These are phyloP conservation scores for Chinchilla lanigera DNA, from an alignment of 2,113 vertebrate species.

Conservation along the genomic window DNA sequence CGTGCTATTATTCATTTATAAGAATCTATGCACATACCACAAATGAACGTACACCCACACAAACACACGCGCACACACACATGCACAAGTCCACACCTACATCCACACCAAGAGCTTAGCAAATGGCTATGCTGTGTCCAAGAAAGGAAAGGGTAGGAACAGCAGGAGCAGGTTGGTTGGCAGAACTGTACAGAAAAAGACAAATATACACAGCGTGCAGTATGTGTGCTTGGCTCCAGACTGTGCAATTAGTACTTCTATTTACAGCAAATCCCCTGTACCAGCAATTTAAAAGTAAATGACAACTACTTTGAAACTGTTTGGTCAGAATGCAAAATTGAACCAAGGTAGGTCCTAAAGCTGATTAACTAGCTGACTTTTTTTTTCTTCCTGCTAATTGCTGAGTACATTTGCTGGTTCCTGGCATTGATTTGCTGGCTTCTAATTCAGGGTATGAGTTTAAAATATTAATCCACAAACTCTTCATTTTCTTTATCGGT, in stretches of 20 bases:
- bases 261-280: conserved; percentile 75
- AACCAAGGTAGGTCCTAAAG: conserved; percentile 60
- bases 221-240: conserved; percentile 68
- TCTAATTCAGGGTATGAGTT: conserved; percentile 75
- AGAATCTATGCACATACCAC: neutral
- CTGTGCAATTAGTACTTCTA: conserved; percentile 78
- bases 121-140: conserved; percentile 42
- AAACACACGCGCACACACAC: neutral
- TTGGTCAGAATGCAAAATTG: conserved; percentile 74
- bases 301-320: conserved; percentile 74
- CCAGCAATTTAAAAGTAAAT: conserved; percentile 73
- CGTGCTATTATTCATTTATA: conserved; percentile 13
- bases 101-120: conserved; percentile 22
- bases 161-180: conserved; percentile 72
- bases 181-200: conserved; percentile 66
- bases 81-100: neutral
- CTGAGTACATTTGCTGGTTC: conserved; percentile 67
- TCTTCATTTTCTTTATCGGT: conserved; percentile 77
- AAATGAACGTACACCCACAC: neutral
- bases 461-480: conserved; percentile 77
- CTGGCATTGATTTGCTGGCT: conserved; percentile 70
- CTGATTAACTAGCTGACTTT: conserved; percentile 64
- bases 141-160: conserved; percentile 62
- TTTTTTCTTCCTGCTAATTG: conserved; percentile 67
- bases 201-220: conserved; percentile 59